Evolutionary conservation across 2,888 invertebrate species (phyloP).

Genomic region (Xanthia togata): DNA sequence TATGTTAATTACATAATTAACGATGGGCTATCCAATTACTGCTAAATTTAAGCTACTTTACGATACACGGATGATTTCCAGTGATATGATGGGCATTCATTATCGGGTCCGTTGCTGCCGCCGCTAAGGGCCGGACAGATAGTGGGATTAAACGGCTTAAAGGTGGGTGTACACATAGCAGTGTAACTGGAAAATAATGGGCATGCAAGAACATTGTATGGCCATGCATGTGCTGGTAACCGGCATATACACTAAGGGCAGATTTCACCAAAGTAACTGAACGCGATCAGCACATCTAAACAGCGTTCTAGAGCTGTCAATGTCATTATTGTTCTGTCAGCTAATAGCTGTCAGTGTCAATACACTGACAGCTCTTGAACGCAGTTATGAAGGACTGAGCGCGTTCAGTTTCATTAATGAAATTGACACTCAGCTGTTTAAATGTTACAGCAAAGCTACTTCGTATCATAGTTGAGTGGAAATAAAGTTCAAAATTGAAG

Average conservation of each 20-base stretch:
- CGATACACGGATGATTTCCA: constrained; percentile 32
- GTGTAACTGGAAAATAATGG: not conserved
- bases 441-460: not conserved
- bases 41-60: constrained; percentile 52
- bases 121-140: constrained; percentile 42
- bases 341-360: too few species aligned
- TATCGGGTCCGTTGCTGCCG: constrained; percentile 27
- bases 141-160: constrained; percentile 32
- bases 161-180: constrained; percentile 22
- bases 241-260: not conserved
- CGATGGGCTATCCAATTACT: constrained; percentile 50
- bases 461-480: not conserved
- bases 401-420: not conserved
- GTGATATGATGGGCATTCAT: constrained; percentile 52
- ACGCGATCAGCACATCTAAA: too few species aligned
- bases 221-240: not conserved
- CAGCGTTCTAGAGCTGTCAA: too few species aligned
- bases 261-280: not conserved
- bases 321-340: too few species aligned
- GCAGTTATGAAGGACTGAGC: too few species aligned
- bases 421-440: not conserved
- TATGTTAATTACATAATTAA: constrained; percentile 43
- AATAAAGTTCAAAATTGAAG: not conserved
- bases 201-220: not conserved
- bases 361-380: too few species aligned